phyloP scores from a whole-genome alignment of 2,797 vertebrate species.

The Meda fulgida region DNA sequence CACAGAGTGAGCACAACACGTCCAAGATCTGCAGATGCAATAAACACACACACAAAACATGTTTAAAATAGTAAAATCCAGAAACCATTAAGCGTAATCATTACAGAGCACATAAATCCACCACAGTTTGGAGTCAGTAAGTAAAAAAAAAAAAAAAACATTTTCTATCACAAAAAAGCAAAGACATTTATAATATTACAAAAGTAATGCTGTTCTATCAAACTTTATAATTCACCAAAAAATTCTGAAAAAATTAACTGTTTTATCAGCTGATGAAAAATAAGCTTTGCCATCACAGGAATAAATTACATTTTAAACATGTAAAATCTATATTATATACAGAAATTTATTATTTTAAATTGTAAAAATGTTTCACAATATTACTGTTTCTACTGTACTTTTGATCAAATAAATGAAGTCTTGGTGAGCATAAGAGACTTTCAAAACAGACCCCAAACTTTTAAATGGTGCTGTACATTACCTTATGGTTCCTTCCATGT shows the following conservation, averaged over 20 bases:
- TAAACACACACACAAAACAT: slow-evolving; percentile 53
- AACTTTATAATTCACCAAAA: neutral
- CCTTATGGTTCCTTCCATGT: slow-evolving; percentile 93
- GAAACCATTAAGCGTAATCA: slow-evolving; percentile 5
- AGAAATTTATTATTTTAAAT: neutral
- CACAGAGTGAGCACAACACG: slow-evolving; percentile 92
- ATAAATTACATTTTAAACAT: neutral
- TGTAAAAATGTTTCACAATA: neutral
- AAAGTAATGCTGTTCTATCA: neutral
- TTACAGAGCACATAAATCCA: neutral
- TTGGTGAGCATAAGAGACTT: neutral
- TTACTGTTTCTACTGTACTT: neutral
- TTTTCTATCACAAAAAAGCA: neutral
- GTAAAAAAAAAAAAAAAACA: too few species aligned
- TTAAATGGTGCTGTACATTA: slow-evolving; percentile 53
- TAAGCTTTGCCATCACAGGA: neutral
- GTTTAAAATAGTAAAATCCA: neutral
- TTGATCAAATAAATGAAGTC: neutral
- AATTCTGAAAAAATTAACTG: neutral
- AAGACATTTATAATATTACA: neutral
- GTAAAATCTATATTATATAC: neutral
- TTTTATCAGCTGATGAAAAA: neutral
- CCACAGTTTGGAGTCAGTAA: neutral
- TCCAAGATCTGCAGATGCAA: slow-evolving; percentile 86
- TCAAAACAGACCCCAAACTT: neutral